Evolutionary conservation across 2,113 vertebrate genomes (phyloP).

Genomic region (Charina bottae): DNA sequence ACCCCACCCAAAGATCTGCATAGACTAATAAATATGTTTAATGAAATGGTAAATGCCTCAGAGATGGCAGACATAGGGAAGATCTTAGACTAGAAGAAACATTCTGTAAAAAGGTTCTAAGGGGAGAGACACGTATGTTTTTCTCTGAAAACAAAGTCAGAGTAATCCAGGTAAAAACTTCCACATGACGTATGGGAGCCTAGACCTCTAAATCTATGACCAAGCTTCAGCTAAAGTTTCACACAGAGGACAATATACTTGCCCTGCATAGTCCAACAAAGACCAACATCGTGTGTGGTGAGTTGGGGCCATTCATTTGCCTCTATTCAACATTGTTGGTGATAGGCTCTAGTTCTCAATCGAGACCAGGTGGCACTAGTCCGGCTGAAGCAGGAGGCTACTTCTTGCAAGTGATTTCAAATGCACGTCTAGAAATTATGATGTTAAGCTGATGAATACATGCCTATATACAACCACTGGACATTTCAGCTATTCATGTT

Average conservation of each 20-base stretch:
- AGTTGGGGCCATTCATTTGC: no score
- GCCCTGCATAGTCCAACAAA: neutral
- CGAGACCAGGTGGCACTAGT: neutral
- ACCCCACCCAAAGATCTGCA: neutral
- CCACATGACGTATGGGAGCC: neutral
- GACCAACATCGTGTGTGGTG: neutral
- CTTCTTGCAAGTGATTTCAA: neutral
- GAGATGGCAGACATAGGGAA: conserved; percentile 49
- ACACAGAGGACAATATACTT: neutral
- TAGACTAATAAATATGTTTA: conserved; percentile 42
- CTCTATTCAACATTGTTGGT: neutral
- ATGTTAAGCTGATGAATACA: neutral
- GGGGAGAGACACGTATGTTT: conserved; percentile 19
- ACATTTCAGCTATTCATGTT: neutral
- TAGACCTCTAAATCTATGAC: neutral
- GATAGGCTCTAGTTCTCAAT: neutral
- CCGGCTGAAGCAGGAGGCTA: neutral
- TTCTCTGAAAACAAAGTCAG: neutral
- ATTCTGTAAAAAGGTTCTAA: neutral
- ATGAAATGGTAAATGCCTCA: conserved; percentile 48
- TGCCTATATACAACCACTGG: neutral
- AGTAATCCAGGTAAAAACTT: neutral
- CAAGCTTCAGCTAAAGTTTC: neutral
- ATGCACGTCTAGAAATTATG: neutral
- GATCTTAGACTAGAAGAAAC: conserved; percentile 56